phyloP scores from a whole-genome alignment of 1,140 invertebrate species.

The Rhizoglyphus robini region DNA sequence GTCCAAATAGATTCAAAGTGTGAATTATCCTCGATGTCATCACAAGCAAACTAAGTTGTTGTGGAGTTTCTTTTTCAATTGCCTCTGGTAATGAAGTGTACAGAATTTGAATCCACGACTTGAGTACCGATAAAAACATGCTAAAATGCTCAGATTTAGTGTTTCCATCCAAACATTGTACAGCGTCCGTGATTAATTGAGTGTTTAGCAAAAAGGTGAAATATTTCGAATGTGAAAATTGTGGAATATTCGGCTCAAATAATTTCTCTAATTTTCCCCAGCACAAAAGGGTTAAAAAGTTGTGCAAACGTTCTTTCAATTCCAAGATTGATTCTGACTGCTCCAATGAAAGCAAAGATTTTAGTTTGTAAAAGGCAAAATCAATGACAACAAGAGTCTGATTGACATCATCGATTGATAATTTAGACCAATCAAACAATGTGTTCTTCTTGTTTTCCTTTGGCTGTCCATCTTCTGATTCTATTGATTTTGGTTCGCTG shows the following conservation, averaged over 20 bases:
- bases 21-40: not conserved
- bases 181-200: not conserved
- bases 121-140: not conserved
- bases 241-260: conserved; percentile 6
- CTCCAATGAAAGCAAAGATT: not conserved
- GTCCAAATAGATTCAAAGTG: not conserved
- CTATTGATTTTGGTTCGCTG: not conserved
- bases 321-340: not conserved
- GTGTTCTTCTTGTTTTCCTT: not conserved
- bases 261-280: conserved; percentile 6
- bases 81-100: not conserved
- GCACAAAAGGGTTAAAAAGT: not conserved
- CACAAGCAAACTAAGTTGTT: not conserved
- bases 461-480: not conserved
- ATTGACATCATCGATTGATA: not conserved
- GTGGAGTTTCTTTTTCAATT: not conserved
- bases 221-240: not conserved
- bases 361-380: not conserved
- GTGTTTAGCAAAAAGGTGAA: not conserved
- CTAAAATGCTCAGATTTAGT: not conserved
- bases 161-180: not conserved
- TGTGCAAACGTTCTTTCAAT: not conserved
- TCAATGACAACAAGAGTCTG: not conserved
- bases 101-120: not conserved
- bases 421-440: conserved; percentile 2